phyloP scores from a whole-genome alignment of 2,113 vertebrate genomes.

The Melanotaenia duboulayi region DNA sequence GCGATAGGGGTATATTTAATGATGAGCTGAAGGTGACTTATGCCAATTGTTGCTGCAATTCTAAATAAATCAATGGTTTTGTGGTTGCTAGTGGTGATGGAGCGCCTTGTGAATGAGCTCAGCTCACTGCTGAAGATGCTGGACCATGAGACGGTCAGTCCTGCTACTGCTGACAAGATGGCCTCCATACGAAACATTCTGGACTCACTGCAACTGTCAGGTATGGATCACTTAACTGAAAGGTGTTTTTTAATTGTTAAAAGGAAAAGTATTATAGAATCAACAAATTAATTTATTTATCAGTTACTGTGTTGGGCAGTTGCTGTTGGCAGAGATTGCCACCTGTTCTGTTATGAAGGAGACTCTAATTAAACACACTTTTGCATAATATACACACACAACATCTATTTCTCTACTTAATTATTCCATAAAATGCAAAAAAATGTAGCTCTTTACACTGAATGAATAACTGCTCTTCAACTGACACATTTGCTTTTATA shows the following conservation, averaged over 20 bases:
- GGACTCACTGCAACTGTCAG: constrained; percentile 90
- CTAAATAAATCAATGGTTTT: constrained; percentile 11
- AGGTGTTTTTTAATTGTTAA: no score
- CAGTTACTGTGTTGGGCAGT: no score
- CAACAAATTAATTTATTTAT: no score
- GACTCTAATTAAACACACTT: not conserved
- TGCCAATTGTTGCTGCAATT: not conserved
- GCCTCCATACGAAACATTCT: constrained; percentile 89
- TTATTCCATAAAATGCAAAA: no score
- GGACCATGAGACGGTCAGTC: constrained; percentile 92
- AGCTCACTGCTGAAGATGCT: constrained; percentile 90
- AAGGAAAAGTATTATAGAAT: no score
- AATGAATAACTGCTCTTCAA: no score
- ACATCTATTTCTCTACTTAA: no score
- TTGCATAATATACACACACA: no score
- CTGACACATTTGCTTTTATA: no score
- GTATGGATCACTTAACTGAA: constrained; percentile 67
- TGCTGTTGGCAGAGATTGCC: no score
- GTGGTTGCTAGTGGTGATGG: constrained; percentile 81
- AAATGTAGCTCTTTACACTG: no score
- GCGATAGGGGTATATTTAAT: not conserved
- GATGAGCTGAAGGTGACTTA: not conserved
- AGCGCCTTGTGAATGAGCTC: constrained; percentile 93
- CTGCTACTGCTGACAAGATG: constrained; percentile 92
- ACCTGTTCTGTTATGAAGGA: not conserved